These are phyloP conservation scores for Agriotes lineatus DNA, from an alignment of 2,888 invertebrate genomes.

Conservation along the genomic window DNA sequence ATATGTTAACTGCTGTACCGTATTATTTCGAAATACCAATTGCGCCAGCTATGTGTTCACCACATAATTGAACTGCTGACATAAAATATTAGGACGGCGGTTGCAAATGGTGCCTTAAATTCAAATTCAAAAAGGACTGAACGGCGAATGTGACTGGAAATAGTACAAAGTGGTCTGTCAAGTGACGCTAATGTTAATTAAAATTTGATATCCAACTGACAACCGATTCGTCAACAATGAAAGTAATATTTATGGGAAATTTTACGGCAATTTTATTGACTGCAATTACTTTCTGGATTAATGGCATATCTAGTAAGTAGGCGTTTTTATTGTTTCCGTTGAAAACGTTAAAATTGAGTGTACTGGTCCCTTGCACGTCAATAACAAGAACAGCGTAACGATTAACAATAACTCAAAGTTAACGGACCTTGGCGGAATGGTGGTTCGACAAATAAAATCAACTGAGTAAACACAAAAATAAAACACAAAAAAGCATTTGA, in stretches of 20 bases:
- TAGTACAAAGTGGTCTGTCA: neutral
- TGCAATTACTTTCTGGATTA: conserved; percentile 12
- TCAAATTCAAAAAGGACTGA: neutral
- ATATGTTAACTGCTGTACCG: neutral
- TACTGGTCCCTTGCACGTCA: too few species aligned
- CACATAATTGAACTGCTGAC: conserved; percentile 3
- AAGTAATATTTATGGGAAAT: neutral
- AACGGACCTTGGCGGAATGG: too few species aligned
- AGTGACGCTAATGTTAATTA: too few species aligned
- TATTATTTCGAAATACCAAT: conserved; percentile 8
- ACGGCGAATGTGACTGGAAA: neutral
- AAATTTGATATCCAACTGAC: conserved; percentile 1
- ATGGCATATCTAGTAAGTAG: neutral
- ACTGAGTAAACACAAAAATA: too few species aligned
- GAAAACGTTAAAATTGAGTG: conserved; percentile 4
- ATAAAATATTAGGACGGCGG: neutral
- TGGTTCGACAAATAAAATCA: too few species aligned
- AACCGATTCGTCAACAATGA: conserved; percentile 4
- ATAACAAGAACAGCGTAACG: too few species aligned
- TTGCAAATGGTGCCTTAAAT: neutral
- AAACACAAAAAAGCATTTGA: too few species aligned
- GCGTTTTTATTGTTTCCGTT: conserved; percentile 15
- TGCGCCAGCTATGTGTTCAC: neutral
- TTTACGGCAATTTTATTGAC: conserved; percentile 6
- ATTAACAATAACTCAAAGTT: too few species aligned